Percentiles rank a stretch among this genome's conserved stretches.
phyloP scores from a whole-genome alignment of 2,113 vertebrate species.

The Poicephalus meyeri region DNA sequence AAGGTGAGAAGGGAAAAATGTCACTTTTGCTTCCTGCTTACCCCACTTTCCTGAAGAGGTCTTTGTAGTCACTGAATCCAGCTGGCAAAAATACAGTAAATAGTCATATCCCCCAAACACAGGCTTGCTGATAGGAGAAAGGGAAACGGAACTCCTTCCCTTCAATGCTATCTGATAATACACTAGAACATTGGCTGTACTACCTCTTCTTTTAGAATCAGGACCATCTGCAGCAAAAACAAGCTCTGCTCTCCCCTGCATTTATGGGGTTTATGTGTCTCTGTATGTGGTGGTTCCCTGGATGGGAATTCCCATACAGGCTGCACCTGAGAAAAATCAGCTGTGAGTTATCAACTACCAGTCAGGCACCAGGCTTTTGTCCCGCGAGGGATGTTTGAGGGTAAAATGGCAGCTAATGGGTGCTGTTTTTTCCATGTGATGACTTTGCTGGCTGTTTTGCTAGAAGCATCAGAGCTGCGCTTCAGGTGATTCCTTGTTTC shows the following conservation, averaged over 20 bases:
- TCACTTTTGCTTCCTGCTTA: background rate
- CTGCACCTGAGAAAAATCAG: background rate
- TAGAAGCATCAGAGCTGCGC: rapidly evolving
- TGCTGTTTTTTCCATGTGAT: rapidly evolving
- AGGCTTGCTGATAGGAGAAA: background rate
- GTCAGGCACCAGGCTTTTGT: background rate
- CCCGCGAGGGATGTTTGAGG: background rate
- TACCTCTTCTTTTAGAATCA: background rate
- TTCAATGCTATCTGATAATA: background rate
- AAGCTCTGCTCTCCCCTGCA: rapidly evolving
- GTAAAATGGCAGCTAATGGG: too few species aligned
- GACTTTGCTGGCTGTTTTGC: background rate
- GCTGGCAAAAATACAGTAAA: background rate
- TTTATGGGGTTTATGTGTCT: background rate
- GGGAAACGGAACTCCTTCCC: background rate
- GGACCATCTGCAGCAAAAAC: rapidly evolving
- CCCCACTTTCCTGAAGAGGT: background rate
- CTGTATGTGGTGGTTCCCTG: background rate
- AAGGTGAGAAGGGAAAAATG: rapidly evolving
- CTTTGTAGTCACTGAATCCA: background rate
- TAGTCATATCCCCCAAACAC: background rate
- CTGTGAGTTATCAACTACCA: background rate
- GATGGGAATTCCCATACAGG: background rate
- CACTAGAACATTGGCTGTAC: rapidly evolving
- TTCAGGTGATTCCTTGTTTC: background rate